phyloP scores from a whole-genome alignment of 2,888 invertebrate species.

The Ectropis crepuscularia region DNA sequence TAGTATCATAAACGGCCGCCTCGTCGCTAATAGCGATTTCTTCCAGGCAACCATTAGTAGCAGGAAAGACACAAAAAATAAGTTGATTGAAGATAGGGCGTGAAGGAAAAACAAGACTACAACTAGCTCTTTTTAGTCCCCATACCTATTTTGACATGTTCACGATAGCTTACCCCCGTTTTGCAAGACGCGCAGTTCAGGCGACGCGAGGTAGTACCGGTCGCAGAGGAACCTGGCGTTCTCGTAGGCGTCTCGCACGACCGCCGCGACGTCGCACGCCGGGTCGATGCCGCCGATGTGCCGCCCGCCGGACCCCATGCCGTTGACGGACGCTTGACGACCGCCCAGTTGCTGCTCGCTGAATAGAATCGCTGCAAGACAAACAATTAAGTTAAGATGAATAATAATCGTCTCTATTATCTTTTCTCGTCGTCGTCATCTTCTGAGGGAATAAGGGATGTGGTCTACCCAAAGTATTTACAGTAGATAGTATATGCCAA shows the following conservation, averaged over 20 bases:
- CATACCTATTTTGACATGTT: too few species aligned
- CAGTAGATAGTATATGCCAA: neutral
- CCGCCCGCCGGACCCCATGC: slow-evolving; percentile 85
- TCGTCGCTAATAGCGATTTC: too few species aligned
- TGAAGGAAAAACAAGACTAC: too few species aligned
- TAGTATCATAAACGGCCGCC: too few species aligned
- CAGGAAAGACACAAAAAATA: too few species aligned
- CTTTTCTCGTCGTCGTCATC: too few species aligned
- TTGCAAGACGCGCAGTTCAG: slow-evolving; percentile 92
- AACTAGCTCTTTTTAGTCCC: too few species aligned
- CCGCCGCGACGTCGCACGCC: slow-evolving; percentile 94
- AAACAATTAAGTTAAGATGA: too few species aligned
- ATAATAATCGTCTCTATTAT: too few species aligned
- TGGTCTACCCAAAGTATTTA: neutral
- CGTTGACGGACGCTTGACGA: slow-evolving; percentile 68
- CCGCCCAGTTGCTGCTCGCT: slow-evolving; percentile 85
- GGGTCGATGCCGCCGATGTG: slow-evolving; percentile 99
- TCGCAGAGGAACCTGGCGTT: slow-evolving; percentile 99
- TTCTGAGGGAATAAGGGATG: neutral
- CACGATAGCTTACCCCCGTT: slow-evolving; percentile 87
- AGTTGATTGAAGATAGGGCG: too few species aligned
- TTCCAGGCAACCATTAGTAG: too few species aligned
- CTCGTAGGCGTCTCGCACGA: slow-evolving; percentile 97
- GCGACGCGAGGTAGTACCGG: slow-evolving; percentile 97
- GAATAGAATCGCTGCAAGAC: slow-evolving; percentile 89